Conservation (phyloP, 2,888 invertebrate genomes). For the Lissocephala sabroskyi region DNA sequence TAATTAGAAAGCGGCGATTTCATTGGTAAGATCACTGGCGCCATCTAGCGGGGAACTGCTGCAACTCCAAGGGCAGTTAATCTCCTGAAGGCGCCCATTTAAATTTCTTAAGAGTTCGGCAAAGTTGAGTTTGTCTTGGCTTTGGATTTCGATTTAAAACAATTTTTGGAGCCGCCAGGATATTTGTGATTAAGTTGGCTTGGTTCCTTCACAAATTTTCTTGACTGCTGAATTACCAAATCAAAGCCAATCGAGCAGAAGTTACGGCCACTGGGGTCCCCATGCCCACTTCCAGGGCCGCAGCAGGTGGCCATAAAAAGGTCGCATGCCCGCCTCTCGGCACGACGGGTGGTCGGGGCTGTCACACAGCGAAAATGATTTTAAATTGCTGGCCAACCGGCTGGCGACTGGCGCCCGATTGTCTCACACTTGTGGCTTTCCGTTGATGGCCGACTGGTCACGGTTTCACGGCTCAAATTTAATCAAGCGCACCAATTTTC, state of each 20-base stretch:
- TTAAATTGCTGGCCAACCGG: slow-evolving; percentile 43
- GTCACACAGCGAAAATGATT: slow-evolving; percentile 51
- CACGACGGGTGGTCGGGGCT: slow-evolving; percentile 2
- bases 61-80: no score
- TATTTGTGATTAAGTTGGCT: no score
- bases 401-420: slow-evolving; percentile 41
- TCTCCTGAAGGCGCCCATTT: no score
- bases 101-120: no score
- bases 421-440: slow-evolving; percentile 54
- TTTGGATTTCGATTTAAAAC: no score
- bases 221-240: slow-evolving; percentile 31
- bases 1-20: no score
- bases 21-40: no score
- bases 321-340: no score
- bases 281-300: slow-evolving; percentile 11
- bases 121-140: no score
- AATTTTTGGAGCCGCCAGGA: no score
- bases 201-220: no score
- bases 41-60: no score
- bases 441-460: slow-evolving; percentile 31
- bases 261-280: slow-evolving; percentile 41
- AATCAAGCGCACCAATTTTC: slow-evolving; percentile 63
- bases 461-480: slow-evolving; percentile 48
- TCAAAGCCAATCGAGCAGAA: slow-evolving; percentile 64
- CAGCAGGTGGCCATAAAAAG: slow-evolving; percentile 37